Evolutionary conservation across 2,113 vertebrate genomes (phyloP), one percentile per base, ranked within the genome.

Genomic region (Nycticebus coucang): DNA sequence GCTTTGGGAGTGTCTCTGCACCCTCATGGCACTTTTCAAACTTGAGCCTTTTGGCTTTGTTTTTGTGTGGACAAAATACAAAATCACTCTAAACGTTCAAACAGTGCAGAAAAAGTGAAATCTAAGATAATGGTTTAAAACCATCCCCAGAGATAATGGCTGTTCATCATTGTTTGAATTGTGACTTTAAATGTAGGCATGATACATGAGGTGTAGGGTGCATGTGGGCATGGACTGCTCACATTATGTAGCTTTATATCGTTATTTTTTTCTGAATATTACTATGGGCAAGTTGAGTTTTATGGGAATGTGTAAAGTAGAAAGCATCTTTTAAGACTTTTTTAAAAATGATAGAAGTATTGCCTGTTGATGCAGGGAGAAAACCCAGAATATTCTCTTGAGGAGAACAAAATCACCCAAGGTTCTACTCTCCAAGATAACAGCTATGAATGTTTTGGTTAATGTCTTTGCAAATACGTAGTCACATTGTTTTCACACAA

Each of bases 131-230:
- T 50, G 45, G 45, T 50, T 50, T 72, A 24, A 55, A 33, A 12
- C 21, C n/a, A 10, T 57, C 17, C 18, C 59, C 37, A 22, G 77
- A 83, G 78, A 22, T 41, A 60, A 69, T 41, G 41, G 22, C 13
- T 21, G 12, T 41, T 4, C 60, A 13, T 37, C 5, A 4, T 22
- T 55, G 50, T 21, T 66, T 69, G 7, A 37, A 55, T 22, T n/a
- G 13, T 71, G 71, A 82, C 28, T 45, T 83, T 33, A 9, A 33
- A 5, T 2, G 3, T 19, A 1, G 0, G 0, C 7, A 0, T 24
- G 2, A 69, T 11, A 2, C 13, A 0, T 41, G 19, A 41, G 71
- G 11, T 75, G 10, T 22, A 50, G 71, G 14, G 30, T 53, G 26
- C 30, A 6, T 1, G 0, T 53, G 2, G 33, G 11, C 12, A 2